A percentile compares a stretch with the other conserved stretches of the same genome.
These are phyloP conservation scores for Hippocampus barbouri DNA, from an alignment of 2,113 vertebrate genomes.

Conservation along the genomic window DNA sequence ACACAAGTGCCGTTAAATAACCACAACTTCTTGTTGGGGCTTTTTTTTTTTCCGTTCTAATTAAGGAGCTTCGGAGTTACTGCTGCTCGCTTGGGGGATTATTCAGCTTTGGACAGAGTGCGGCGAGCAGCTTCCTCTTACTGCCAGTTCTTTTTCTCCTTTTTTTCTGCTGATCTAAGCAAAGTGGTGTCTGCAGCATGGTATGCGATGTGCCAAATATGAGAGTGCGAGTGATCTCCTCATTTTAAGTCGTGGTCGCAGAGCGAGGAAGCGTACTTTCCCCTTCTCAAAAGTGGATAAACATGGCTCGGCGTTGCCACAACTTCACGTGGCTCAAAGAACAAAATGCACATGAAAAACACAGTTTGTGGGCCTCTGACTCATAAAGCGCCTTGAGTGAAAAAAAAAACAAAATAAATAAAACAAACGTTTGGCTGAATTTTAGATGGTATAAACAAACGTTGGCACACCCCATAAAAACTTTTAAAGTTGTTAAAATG, in stretches of 20 bases:
- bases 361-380: not conserved
- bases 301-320: not conserved
- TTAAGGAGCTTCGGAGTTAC: not conserved
- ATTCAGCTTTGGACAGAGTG: conserved; percentile 1
- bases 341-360: not conserved
- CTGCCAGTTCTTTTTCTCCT: conserved; percentile 2
- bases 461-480: conserved; percentile 20
- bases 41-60: not conserved
- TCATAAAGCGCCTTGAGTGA: conserved; percentile 2
- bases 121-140: conserved; percentile 1
- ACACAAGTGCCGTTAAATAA: conserved; percentile 4
- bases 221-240: conserved; percentile 1
- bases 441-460: conserved; percentile 5
- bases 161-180: not conserved
- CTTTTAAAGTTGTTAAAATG: conserved; percentile 9
- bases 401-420: conserved; percentile 10
- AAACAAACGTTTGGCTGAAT: conserved; percentile 2
- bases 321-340: conserved; percentile 2
- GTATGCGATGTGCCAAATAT: conserved; percentile 3
- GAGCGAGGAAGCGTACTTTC: conserved; percentile 1
- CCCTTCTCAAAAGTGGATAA: conserved; percentile 6
- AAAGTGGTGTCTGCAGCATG: conserved; percentile 5
- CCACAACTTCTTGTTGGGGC: conserved; percentile 6
- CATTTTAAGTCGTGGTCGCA: not conserved
- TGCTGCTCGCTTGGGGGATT: not conserved